Evolutionary conservation across 1,140 invertebrate species (phyloP), one percentile per base, ranked within the genome.

Genomic region (Drosophila arizonae): DNA sequence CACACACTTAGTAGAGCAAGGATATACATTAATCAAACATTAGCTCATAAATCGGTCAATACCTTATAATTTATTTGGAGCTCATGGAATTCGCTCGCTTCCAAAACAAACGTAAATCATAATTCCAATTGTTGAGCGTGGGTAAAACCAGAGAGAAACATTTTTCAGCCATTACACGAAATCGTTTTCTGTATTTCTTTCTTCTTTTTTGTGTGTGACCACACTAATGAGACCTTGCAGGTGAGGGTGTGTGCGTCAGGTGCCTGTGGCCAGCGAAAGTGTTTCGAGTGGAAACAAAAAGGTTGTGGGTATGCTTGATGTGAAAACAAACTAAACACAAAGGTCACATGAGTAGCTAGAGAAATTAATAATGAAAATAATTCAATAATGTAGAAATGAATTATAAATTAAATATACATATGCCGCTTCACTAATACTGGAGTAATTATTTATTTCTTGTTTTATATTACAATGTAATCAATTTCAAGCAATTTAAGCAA

Each of bases 31-130:
- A 87, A 87, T 87, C 82, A 75, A 54, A 4, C 36, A 28, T 9
- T 26, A n/a, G 24, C 72, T 74, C 66, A 63, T 74, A 86, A 81
- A 65, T 66, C 30, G 68, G 45, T 80, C 73, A 15, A 50, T 72
- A 46, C 58, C 36, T 58, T 79, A 78, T 72, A 87, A 65, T 74
- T 80, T 73, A 74, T 68, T 72, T 64, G 73, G 36, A 51, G 65
- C 68, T 79, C 63, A 73, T 84, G 82, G 75, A 67, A 36, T 63
- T 63, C 30, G 68, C 63, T 48, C 39, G 52, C 65, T 76, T 81
- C 81, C 82, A 86, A 76, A 86, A 86, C 76, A 87, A 62, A 62
- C 65, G 58, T 76, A 82, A 87, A 86, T 82, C 82, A 87, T 87
- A 87, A 76, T 82, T 81, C 61, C 62, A 76, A 76, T 86, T 86